These are phyloP conservation scores for Pterostichus madidus DNA, from an alignment of 2,888 invertebrate species.

Conservation along the genomic window DNA sequence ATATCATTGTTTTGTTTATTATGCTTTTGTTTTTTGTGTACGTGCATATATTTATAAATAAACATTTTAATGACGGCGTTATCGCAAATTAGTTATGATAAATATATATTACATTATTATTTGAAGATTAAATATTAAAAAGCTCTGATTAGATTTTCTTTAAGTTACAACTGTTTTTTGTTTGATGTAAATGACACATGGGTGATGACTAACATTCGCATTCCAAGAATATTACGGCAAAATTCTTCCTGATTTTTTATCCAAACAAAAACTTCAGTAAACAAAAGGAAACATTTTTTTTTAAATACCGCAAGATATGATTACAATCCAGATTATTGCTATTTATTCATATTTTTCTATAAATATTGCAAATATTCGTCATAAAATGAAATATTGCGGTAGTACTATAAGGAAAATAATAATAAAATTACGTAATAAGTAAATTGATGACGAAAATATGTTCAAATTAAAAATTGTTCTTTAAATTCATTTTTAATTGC, in stretches of 20 bases:
- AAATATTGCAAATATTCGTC: not conserved
- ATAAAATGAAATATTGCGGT: slow-evolving; percentile 4
- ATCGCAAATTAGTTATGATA: too few species aligned
- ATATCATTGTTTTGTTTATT: slow-evolving; percentile 12
- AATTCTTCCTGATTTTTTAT: not conserved
- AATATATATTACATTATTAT: too few species aligned
- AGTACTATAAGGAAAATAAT: not conserved
- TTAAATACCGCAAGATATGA: not conserved
- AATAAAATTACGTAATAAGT: not conserved
- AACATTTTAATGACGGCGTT: too few species aligned
- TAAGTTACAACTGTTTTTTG: slow-evolving; percentile 25
- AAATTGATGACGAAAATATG: not conserved
- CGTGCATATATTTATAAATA: too few species aligned
- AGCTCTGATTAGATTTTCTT: not conserved
- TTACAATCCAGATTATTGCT: not conserved
- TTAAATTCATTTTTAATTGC: too few species aligned
- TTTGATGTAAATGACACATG: slow-evolving; percentile 54
- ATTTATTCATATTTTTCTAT: not conserved
- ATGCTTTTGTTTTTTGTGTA: not conserved
- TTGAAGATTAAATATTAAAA: slow-evolving; percentile 2
- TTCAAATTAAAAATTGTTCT: not conserved
- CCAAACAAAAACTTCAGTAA: slow-evolving; percentile 9
- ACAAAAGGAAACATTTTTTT: not conserved
- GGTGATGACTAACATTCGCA: slow-evolving; percentile 36
- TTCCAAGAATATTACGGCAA: slow-evolving; percentile 32